Base-by-base conservation (phyloP, 30 jellyfish, hydroid and myxozoan species). In the Chrysaora quinquecirrha region DNA sequence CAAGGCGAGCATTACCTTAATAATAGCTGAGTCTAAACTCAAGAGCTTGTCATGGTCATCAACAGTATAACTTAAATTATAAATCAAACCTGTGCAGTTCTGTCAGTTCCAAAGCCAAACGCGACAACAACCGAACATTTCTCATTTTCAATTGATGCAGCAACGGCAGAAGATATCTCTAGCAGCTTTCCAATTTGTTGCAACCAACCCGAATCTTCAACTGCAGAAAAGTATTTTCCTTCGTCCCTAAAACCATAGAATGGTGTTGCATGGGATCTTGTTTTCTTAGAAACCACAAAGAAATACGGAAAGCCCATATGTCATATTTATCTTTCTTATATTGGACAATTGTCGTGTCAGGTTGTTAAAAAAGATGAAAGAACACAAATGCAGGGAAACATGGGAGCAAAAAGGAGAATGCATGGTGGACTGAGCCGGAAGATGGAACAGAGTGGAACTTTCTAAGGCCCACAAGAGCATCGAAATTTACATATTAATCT, bases 21-120 rank as follows among this genome's bases (percentile, higher is more conserved):
- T n/a, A n/a, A n/a, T n/a, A n/a, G n/a, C n/a, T n/a, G n/a, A n/a
- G n/a, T n/a, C n/a, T n/a, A n/a, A n/a, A n/a, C n/a, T n/a, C n/a
- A n/a, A n/a, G n/a, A n/a, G n/a, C n/a, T n/a, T n/a, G n/a, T n/a
- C n/a, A n/a, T n/a, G n/a, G n/a, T n/a, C n/a, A n/a, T n/a, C n/a
- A n/a, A n/a, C n/a, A n/a, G n/a, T n/a, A n/a, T n/a, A n/a, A n/a
- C n/a, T n/a, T n/a, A n/a, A n/a, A n/a, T n/a, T n/a, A n/a, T n/a
- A n/a, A n/a, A n/a, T n/a, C n/a, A n/a, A n/a, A 90, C 97, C 82
- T 90, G 97, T 1, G 97, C 67, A 10, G 94, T 89, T 50, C 94
- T 67, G 71, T 90, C 97, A 0, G 63, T 49, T 22, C 97, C 97
- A 38, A 50, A 50, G 30, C 78, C 96, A 32, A 74, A 74, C 0